Evolutionary conservation across 2,113 vertebrate species (phyloP), one percentile per base, ranked within the genome.

Genomic region (Pagrus major): DNA sequence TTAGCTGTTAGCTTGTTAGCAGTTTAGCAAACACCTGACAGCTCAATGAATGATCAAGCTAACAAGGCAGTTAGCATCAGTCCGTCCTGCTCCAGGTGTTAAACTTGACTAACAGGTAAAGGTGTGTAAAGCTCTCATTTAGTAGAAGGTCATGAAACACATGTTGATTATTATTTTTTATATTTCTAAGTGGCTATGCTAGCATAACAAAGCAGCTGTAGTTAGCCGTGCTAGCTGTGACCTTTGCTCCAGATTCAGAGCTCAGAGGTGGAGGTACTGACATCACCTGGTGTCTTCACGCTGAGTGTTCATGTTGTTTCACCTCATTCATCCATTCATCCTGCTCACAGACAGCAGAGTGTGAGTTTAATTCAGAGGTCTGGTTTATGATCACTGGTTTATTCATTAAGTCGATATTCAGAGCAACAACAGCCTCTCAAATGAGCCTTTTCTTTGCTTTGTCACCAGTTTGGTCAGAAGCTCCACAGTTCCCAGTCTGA

Each of bases 401-500:
- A n/a, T n/a, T n/a, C n/a, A n/a, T n/a, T n/a, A n/a, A n/a, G n/a
- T n/a, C n/a, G n/a, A n/a, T n/a, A n/a, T n/a, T n/a, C n/a, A n/a
- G n/a, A n/a, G n/a, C n/a, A n/a, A n/a, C n/a, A n/a, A n/a, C 33
- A 35, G 35, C 35, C 35, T 35, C 35, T 35, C 6, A 35, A 35
- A 35, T 35, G 35, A 7, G 35, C 35, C 35, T 35, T 11, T 31
- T 18, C 5, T 25, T 46, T n/a, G n/a, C 1, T 78, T 20, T 49
- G 41, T 64, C 47, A 23, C 1, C 77, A 93, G 92, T 11, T 39
- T 80, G 18, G 3, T 75, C 35, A 35, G 76, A 5, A 11, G 41
- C 4, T 72, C 87, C 47, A 46, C 25, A 2, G 4, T 91, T 67
- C 92, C 93, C 61, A 63, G 44, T 0, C 9, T 92, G 65, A 90